Evolutionary conservation across 2,888 invertebrate genomes (phyloP), one percentile per base, ranked within the genome.

Genomic region (Caenorhabditis sp.): DNA sequence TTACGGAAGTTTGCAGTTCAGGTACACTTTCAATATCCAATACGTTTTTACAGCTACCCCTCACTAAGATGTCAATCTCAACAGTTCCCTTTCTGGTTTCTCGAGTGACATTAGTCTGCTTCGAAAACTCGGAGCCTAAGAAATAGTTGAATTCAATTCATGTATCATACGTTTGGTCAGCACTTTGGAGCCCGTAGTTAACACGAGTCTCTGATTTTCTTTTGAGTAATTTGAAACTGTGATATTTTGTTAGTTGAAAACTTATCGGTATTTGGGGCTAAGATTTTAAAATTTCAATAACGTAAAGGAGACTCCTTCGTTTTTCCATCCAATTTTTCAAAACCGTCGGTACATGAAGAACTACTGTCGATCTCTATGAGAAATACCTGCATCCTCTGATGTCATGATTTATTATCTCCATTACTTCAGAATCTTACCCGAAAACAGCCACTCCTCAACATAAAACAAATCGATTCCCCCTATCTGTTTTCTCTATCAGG

Each of bases 21-120:
- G 1, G 14, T 41, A 41, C 41, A 41, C 6, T 22, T 59, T 35
- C 8, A 19, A 6, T 41, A 19, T 14, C 35, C 22, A 38, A 24
- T 26, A 24, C 51, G 22, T 12, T 41, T 41, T 16, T 19, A 22
- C 58, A 41, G 10, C 41, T 31, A 41, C 61, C 16, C 1, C 35
- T 41, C 41, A 64, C n/a, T 28, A 38, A 22, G n/a, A 12, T 64
- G 64, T 64, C 64, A 64, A 64, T 64, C n/a, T n/a, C 47, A 47
- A 47, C 41, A 14, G n/a, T 41, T 64, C 26, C 19, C 41, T 16
- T 44, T 58, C 58, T 16, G 4, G 10, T 41, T 10, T 24, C 24
- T 12, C 35, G 41, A 61, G 2, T 61, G 38, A 41, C 61, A 31
- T 58, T 41, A 22, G 14, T 41, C 16, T 24, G 38, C 22, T 22